phyloP scores from a whole-genome alignment of 2,888 invertebrate species.

The Caenorhabditis auriculariae region DNA sequence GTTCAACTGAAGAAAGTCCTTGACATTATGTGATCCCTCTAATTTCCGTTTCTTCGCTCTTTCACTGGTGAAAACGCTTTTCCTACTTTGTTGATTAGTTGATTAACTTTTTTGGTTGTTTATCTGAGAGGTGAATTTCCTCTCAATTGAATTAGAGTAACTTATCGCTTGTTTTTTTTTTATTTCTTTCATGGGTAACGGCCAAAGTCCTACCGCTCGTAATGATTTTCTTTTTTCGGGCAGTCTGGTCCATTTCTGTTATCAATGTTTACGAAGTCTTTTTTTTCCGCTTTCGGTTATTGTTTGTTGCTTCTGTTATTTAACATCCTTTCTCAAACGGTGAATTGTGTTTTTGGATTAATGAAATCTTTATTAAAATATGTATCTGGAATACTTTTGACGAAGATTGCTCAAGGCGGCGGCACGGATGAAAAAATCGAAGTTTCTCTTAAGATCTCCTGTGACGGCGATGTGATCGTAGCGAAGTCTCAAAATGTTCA shows the following conservation, averaged over 20 bases:
- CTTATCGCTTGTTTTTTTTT: background rate
- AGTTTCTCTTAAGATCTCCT: slow-evolving; percentile 31
- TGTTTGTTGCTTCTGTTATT: too few relatives aligned
- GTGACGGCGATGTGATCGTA: slow-evolving; percentile 30
- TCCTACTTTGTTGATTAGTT: background rate
- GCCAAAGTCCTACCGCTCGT: too few relatives aligned
- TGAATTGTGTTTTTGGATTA: too few relatives aligned
- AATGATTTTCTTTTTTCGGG: too few relatives aligned
- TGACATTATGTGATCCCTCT: slow-evolving; percentile 71
- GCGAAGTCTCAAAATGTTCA: slow-evolving; percentile 13
- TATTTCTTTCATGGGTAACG: background rate
- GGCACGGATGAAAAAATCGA: slow-evolving; percentile 27
- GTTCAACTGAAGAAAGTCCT: slow-evolving; percentile 96
- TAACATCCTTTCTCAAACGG: too few relatives aligned
- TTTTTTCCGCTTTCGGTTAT: too few relatives aligned
- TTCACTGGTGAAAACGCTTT: background rate
- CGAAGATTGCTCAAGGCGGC: slow-evolving; percentile 30
- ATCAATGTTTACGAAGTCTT: too few relatives aligned
- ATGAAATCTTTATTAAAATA: too few relatives aligned
- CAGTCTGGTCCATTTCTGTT: too few relatives aligned
- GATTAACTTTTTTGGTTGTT: slow-evolving; percentile 1
- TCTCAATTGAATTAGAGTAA: background rate
- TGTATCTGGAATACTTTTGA: slow-evolving; percentile 23
- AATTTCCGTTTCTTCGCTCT: background rate
- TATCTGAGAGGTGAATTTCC: too few relatives aligned